Conservation (phyloP, 1,140 invertebrate species). For the Branchinecta lindahli region DNA sequence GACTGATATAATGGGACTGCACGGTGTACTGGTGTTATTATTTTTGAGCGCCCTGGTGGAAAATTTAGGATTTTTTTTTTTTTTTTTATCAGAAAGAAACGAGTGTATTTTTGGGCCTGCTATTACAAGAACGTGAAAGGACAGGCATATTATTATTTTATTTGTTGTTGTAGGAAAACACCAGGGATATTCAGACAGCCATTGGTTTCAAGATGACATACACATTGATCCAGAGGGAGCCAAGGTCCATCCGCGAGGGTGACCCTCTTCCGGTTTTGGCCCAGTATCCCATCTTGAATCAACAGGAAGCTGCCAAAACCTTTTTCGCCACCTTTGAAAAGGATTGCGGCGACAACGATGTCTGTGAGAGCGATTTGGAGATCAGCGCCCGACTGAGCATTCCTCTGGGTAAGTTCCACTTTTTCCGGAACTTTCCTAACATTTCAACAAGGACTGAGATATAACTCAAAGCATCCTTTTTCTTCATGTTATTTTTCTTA, state of each 20-base stretch:
- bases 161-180: slow-evolving; percentile 42
- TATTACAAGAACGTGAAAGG: too few relatives aligned
- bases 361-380: slow-evolving; percentile 70
- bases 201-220: slow-evolving; percentile 73
- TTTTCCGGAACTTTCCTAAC: too few relatives aligned
- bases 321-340: slow-evolving; percentile 80
- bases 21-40: too few relatives aligned
- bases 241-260: slow-evolving; percentile 32
- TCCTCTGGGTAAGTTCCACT: slow-evolving; percentile 29
- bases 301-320: slow-evolving; percentile 58
- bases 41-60: too few relatives aligned
- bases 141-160: too few relatives aligned
- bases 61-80: too few relatives aligned
- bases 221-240: slow-evolving; percentile 52
- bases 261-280: slow-evolving; percentile 49
- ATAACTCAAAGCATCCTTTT: too few relatives aligned
- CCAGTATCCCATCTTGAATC: slow-evolving; percentile 70
- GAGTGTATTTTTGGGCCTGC: too few relatives aligned
- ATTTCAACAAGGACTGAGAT: too few relatives aligned
- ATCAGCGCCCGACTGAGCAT: slow-evolving; percentile 48
- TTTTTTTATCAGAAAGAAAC: too few relatives aligned
- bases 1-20: too few relatives aligned
- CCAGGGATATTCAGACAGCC: slow-evolving; percentile 64
- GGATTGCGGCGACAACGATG: slow-evolving; percentile 76
- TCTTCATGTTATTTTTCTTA: too few relatives aligned